Base-by-base conservation (phyloP, 2,888 invertebrate genomes). In the Acanthoscelides obtectus region DNA sequence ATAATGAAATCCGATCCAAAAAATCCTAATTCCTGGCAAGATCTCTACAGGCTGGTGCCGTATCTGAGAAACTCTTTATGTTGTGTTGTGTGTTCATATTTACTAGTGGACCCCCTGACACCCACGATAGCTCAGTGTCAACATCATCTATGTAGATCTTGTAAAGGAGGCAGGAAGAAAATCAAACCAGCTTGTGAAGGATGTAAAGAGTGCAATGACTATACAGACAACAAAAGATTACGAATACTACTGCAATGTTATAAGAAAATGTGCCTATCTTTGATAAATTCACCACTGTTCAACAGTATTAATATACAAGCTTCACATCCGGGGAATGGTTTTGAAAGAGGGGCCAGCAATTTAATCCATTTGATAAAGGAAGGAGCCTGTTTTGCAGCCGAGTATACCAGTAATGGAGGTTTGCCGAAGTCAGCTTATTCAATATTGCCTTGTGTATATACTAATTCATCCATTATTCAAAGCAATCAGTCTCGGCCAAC, bases 81-180 rank as follows among this genome's bases (percentile, higher is more conserved):
- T 78, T 97, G 97, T 86, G 94, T 93, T 72, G 96, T 96, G 71
- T 97, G 97, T 85, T 92, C 93, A 74, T 92, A 93, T 83, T 88
- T 97, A 77, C 86, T 96, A 72, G 91, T 91, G 77, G 93, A 94
- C 82, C 96, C 97, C 5, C 92, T 91, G 82, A 92, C 94, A 63
- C 94, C 96, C 20, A 89, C 89, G 21, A 91, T 90, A 79, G 90
- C 91, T 2, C 91, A 90, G 75, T 97, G 97, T 86, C 94, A 94
- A 84, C 97, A 97, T 86, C 94, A 95, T 86, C 93, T 97, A 64
- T 97, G 97, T 85, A 91, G 91, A 79, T 88, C 89, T 70, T 97
- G 97, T 83, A 89, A 93, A 81, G 94, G 95, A 68, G 94, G 94
- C 2, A 90, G 93, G 78, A 96, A 96, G 86, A 92, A 93, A 83